Evolutionary conservation across 2,113 vertebrate species (phyloP).

Genomic region (Anguilla rostrata): DNA sequence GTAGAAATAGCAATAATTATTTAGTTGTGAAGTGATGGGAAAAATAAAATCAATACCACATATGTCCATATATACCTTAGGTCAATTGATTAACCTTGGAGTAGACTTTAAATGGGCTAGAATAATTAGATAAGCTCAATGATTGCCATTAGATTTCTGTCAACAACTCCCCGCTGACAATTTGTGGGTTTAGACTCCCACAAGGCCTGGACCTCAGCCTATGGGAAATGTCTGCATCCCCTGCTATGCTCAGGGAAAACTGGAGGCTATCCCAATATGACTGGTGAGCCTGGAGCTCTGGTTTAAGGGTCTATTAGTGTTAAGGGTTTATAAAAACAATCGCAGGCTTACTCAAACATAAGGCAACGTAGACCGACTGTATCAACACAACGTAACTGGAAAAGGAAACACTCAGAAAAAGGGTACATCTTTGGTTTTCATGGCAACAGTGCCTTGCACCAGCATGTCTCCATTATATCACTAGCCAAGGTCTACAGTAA

Average conservation of each 20-base stretch:
- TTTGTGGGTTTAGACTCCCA: background rate
- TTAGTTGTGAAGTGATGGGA: background rate
- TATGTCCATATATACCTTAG: background rate
- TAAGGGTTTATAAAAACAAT: background rate
- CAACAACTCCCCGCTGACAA: background rate
- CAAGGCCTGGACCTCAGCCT: background rate
- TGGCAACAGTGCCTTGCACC: background rate
- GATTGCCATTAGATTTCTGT: background rate
- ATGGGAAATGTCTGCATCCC: background rate
- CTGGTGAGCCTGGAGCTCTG: background rate
- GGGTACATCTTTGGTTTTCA: background rate
- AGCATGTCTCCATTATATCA: background rate
- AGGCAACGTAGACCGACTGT: constrained; percentile 1
- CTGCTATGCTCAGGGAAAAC: background rate
- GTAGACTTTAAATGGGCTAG: too few species aligned
- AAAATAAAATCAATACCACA: background rate
- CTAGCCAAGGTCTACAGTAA: constrained; percentile 3
- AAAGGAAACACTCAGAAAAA: background rate
- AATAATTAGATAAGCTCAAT: background rate
- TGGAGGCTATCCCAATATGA: background rate
- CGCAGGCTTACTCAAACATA: background rate
- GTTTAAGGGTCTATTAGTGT: background rate
- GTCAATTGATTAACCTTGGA: background rate
- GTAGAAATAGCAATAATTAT: background rate
- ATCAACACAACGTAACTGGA: constrained; percentile 3